Conservation (phyloP, 37 sponge, comb jelly and placozoan genomes). For the Hormiphora californensis region DNA sequence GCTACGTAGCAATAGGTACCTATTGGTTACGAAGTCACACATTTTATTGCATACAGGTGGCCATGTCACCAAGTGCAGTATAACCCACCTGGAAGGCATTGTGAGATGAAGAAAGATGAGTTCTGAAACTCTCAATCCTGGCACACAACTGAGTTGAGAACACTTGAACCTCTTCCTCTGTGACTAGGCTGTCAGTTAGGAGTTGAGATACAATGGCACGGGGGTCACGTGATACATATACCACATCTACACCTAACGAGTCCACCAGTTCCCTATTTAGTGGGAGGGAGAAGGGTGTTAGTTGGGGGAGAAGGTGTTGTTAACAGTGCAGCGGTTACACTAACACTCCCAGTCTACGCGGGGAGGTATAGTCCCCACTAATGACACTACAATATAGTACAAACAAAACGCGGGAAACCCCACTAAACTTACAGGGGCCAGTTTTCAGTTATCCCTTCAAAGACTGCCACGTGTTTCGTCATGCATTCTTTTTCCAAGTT, state of each 20-base stretch:
- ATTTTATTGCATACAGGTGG: too few relatives aligned
- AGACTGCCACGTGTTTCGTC: conserved; percentile 14
- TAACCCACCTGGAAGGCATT: conserved; percentile 4
- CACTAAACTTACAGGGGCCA: conserved; percentile 15
- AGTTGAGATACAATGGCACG: background rate
- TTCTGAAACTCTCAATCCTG: background rate
- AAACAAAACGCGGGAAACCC: background rate
- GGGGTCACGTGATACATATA: conserved; percentile 19
- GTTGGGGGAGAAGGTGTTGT: too few relatives aligned
- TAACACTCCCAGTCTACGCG: too few relatives aligned
- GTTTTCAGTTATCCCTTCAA: conserved; percentile 3
- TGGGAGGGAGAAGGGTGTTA: too few relatives aligned
- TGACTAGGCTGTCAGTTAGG: background rate
- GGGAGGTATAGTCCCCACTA: too few relatives aligned
- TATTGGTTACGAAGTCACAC: too few relatives aligned
- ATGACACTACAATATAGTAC: too few relatives aligned
- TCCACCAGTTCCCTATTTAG: background rate
- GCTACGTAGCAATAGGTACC: too few relatives aligned
- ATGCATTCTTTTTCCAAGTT: conserved; percentile 1
- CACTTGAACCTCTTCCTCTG: conserved; percentile 27
- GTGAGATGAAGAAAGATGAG: background rate
- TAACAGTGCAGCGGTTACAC: too few relatives aligned
- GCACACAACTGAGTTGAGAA: conserved; percentile 30
- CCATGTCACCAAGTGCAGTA: too few relatives aligned
- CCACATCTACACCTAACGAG: background rate